Base-by-base conservation (phyloP, 2,888 invertebrate genomes). In the Allophyes oxyacanthae region DNA sequence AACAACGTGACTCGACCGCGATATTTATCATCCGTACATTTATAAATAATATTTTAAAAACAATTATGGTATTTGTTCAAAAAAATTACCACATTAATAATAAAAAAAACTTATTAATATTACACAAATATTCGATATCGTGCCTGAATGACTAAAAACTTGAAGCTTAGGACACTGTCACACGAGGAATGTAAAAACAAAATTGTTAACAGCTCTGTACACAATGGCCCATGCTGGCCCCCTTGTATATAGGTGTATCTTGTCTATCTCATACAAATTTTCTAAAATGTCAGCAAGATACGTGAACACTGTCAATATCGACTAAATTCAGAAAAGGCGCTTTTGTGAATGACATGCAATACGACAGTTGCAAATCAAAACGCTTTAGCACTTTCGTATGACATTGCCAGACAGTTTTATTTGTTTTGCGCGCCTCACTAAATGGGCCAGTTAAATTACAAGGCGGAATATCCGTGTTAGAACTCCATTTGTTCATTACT, bases 1-100 rank as follows among this genome's bases (percentile, higher is more conserved):
- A 88, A 87, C 84, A 86, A 82, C 71, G 57, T 79, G 78, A 79
- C 78, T 81, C 66, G 62, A 53, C 62, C 77, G 81, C 81, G 81
- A 82, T 63, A 80, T 60, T 71, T 82, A 82, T 82, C 79, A 83
- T 80, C 75, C 72, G 60, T 58, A 62, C n/a, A 11, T 48, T 50
- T 10, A 34, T 51, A 52, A 26, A 63, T 51, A 61, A 59, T 46
- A 54, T 51, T 60, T 13, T 46, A 49, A 58, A 50, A 57, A 44
- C 49, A 59, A 50, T 55, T 28, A 51, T 55, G 56, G 63, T 54
- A 54, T 63, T 61, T 64, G 44, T 64, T 55, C 13, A 56, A 52
- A 60, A 46, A 55, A 57, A 63, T 8, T n/a, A 62, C 56, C 51
- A 58, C n/a, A 37, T 64, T 50, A 49, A 32, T 46, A 45, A 42